A percentile compares a stretch with the other conserved stretches of the same genome.
These are phyloP conservation scores for Cephalopholis sonnerati DNA, from an alignment of 2,113 vertebrate species.

Conservation along the genomic window DNA sequence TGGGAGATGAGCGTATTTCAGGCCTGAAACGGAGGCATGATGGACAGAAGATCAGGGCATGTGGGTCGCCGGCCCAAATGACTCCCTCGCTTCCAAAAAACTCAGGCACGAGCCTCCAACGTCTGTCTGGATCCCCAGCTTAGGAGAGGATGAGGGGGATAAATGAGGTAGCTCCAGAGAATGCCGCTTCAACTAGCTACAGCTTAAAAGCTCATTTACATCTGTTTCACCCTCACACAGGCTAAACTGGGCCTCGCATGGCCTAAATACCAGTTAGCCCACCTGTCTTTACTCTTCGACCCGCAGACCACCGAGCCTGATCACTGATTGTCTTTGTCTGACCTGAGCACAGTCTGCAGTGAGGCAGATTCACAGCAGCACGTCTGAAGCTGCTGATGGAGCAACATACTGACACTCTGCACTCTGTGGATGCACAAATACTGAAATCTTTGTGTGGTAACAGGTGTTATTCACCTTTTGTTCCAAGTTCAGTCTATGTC, in stretches of 20 bases:
- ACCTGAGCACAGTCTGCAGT: conserved; percentile 8
- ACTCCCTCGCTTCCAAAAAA: conserved; percentile 50
- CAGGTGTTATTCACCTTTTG: neutral
- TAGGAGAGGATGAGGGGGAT: conserved; percentile 76
- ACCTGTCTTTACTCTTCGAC: conserved; percentile 66
- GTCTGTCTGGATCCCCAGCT: conserved; percentile 73
- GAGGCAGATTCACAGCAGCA: conserved; percentile 3
- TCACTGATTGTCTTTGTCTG: conserved; percentile 8
- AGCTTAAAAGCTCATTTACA: conserved; percentile 82
- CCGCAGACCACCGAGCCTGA: conserved; percentile 25
- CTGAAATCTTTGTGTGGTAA: neutral
- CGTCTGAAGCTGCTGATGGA: neutral
- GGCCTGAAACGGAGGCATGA: conserved; percentile 61
- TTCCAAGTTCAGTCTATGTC: neutral
- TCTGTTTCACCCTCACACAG: conserved; percentile 65
- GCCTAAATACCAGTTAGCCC: conserved; percentile 66
- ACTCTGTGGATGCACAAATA: neutral
- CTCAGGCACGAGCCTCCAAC: conserved; percentile 53
- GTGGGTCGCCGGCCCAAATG: conserved; percentile 61
- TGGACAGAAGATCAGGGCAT: conserved; percentile 64
- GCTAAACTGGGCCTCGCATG: conserved; percentile 61
- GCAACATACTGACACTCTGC: neutral
- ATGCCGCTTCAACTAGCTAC: conserved; percentile 63
- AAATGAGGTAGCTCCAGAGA: conserved; percentile 74
- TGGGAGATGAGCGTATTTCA: conserved; percentile 59